A percentile compares a stretch with the other conserved stretches of the same genome.
Conservation (phyloP, 2,113 vertebrate species). For the Baryphthengus martii region DNA sequence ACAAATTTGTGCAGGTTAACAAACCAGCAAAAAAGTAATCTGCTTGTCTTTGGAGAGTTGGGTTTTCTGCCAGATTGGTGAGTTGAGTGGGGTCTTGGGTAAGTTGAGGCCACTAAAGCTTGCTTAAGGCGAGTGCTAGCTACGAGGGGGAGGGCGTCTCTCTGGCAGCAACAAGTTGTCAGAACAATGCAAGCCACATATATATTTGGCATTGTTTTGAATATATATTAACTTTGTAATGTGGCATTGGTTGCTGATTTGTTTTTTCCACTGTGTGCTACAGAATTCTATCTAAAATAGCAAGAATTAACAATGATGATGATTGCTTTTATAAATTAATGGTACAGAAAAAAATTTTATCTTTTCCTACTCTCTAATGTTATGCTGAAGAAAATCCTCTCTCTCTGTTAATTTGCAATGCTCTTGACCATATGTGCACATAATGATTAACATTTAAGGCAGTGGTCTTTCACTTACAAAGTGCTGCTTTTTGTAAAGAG, state of each 20-base stretch:
- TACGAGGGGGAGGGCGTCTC: neutral
- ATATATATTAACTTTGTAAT: fast-evolving
- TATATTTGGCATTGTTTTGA: neutral
- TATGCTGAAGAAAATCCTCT: neutral
- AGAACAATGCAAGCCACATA: neutral
- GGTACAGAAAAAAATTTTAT: neutral
- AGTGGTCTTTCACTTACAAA: neutral
- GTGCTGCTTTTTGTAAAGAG: neutral
- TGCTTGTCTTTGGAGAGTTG: neutral
- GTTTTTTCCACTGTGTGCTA: neutral
- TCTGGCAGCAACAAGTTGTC: neutral
- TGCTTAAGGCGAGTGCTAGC: neutral
- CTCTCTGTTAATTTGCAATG: neutral
- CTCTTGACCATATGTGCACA: neutral
- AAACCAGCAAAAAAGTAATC: neutral
- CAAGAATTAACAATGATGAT: neutral
- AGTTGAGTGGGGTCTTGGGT: neutral
- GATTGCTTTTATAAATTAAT: neutral
- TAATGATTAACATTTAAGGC: neutral
- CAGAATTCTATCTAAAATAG: neutral
- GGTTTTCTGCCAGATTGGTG: neutral
- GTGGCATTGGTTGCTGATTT: neutral
- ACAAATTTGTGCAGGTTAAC: neutral
- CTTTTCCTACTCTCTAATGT: neutral
- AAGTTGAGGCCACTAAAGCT: neutral